phyloP scores from a whole-genome alignment of 1,140 invertebrate genomes.

The Lutraria rhynchaena region DNA sequence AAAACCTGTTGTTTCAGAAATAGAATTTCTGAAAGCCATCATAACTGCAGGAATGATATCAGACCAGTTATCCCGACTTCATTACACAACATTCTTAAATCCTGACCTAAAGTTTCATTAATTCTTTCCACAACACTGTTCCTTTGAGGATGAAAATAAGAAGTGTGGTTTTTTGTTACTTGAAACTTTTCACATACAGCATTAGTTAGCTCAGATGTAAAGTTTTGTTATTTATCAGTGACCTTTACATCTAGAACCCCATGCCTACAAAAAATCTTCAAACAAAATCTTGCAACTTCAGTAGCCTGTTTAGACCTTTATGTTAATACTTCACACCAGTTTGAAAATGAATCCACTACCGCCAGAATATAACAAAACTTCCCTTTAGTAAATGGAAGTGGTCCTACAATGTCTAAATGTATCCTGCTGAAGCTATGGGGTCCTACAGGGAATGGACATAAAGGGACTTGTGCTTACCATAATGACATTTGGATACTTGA shows the following conservation, averaged over 20 bases:
- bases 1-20: no score
- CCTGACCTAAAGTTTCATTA: no score
- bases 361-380: constrained; percentile 64
- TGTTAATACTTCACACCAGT: constrained; percentile 63
- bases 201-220: constrained; percentile 58
- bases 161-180: no score
- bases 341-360: constrained; percentile 60
- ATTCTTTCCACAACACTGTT: no score
- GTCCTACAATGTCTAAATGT: constrained; percentile 68
- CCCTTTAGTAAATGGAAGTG: constrained; percentile 49
- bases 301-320: constrained; percentile 50
- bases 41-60: no score
- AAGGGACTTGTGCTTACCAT: constrained; percentile 32
- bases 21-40: no score
- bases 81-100: no score
- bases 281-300: constrained; percentile 60
- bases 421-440: constrained; percentile 57
- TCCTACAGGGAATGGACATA: constrained; percentile 48
- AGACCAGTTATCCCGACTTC: no score
- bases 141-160: no score
- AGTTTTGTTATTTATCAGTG: constrained; percentile 62
- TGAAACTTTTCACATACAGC: constrained; percentile 62
- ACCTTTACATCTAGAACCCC: constrained; percentile 58
- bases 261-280: constrained; percentile 61
- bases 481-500: constrained; percentile 43